These are phyloP conservation scores for Dusona sp. DNA, from an alignment of 2,888 invertebrate species.

Conservation along the genomic window DNA sequence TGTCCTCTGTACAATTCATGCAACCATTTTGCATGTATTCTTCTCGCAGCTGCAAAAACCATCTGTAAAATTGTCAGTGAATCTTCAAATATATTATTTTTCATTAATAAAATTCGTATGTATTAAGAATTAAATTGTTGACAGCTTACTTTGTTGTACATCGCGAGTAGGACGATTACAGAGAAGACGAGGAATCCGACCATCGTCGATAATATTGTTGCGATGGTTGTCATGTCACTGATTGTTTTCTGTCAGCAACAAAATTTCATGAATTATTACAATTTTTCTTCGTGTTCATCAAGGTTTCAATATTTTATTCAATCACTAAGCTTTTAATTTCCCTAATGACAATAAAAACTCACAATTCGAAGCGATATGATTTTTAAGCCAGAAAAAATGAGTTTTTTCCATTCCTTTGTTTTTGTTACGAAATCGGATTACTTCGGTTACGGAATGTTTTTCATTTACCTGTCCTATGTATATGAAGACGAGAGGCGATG, in stretches of 20 bases:
- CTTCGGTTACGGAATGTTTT: neutral
- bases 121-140: neutral
- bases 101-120: neutral
- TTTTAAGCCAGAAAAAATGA: neutral
- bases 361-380: neutral
- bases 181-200: constrained; percentile 72
- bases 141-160: constrained; percentile 72
- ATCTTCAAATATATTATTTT: neutral
- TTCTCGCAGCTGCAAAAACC: constrained; percentile 85
- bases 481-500: constrained; percentile 72
- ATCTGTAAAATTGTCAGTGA: constrained; percentile 70
- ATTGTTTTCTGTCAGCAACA: constrained; percentile 68
- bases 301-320: neutral
- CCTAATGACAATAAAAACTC: neutral
- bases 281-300: constrained; percentile 4
- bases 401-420: neutral
- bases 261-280: neutral
- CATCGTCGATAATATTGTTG: constrained; percentile 70
- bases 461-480: constrained; percentile 72
- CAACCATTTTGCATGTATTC: constrained; percentile 85
- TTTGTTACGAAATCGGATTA: neutral
- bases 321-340: neutral
- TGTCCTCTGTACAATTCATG: constrained; percentile 85
- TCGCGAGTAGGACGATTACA: constrained; percentile 69
- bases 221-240: constrained; percentile 66